phyloP scores from a whole-genome alignment of 2,113 vertebrate species.

The Pontoporia blainvillei region DNA sequence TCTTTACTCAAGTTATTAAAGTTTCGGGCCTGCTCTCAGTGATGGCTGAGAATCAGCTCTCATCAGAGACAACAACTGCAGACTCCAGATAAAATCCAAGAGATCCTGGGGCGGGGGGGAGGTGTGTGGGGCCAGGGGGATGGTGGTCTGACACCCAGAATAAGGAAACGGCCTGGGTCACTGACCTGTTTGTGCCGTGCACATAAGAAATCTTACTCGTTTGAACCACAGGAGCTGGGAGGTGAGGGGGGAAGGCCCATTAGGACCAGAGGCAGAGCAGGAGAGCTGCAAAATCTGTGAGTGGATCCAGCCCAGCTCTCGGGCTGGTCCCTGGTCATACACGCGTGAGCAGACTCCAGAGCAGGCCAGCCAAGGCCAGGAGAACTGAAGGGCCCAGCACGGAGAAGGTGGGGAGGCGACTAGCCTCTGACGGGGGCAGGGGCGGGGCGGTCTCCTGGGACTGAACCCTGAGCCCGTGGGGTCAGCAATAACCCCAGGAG shows the following conservation, averaged over 20 bases:
- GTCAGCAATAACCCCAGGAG: neutral
- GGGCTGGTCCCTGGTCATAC: neutral
- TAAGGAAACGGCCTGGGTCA: neutral
- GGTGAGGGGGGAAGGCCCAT: neutral
- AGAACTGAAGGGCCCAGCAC: neutral
- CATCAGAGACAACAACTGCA: no score
- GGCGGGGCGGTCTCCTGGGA: neutral
- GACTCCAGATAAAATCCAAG: neutral
- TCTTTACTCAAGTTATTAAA: neutral
- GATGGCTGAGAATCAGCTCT: neutral
- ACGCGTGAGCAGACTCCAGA: accelerated
- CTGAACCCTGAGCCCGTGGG: neutral
- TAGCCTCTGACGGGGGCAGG: neutral
- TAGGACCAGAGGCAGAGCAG: neutral
- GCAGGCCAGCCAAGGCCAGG: neutral
- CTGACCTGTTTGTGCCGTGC: accelerated
- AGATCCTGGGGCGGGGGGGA: no score
- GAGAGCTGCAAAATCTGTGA: neutral
- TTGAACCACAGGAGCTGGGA: neutral
- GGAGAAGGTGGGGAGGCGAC: neutral
- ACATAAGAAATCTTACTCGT: neutral
- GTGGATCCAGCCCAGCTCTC: neutral
- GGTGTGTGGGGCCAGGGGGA: no score
- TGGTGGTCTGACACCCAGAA: neutral
- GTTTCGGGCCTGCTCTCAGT: neutral